Evolutionary conservation across 2,113 vertebrate genomes (phyloP).

Genomic region (Petrocephalus zakoni): DNA sequence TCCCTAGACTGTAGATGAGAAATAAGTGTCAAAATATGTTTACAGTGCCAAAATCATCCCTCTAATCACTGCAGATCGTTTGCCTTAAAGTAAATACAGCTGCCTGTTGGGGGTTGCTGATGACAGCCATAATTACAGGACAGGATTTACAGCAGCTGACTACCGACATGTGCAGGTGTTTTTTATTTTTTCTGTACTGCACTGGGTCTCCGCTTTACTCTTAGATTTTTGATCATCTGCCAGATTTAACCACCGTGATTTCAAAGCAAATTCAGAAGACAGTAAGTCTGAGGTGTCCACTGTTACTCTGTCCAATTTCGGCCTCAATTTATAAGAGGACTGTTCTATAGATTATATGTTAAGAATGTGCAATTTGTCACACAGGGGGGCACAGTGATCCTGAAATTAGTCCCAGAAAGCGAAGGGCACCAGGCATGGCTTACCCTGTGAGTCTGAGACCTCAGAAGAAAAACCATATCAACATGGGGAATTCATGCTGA

Average conservation of each 20-base stretch:
- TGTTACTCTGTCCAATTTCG: background rate
- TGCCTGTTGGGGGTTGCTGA: slow-evolving; percentile 53
- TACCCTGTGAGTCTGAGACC: background rate
- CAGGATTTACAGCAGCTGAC: slow-evolving; percentile 55
- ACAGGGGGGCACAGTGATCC: background rate
- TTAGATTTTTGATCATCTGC: slow-evolving; percentile 4
- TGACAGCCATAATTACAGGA: slow-evolving; percentile 65
- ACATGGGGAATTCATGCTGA: background rate
- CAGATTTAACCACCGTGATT: slow-evolving; percentile 22
- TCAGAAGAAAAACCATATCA: background rate
- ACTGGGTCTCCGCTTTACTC: slow-evolving; percentile 16
- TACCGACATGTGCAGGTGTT: slow-evolving; percentile 35
- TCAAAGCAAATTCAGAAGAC: background rate
- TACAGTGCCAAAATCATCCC: background rate
- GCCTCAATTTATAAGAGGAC: background rate
- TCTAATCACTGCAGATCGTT: slow-evolving; percentile 18
- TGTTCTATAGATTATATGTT: background rate
- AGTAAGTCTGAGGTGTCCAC: background rate
- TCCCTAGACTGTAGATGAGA: background rate
- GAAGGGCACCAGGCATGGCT: background rate
- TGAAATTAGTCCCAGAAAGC: background rate
- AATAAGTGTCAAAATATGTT: background rate
- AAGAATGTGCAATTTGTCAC: background rate
- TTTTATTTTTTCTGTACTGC: slow-evolving; percentile 26
- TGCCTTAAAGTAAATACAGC: slow-evolving; percentile 58